These are phyloP conservation scores for Lethrus apterus DNA, from an alignment of 1,140 invertebrate genomes.

Conservation along the genomic window DNA sequence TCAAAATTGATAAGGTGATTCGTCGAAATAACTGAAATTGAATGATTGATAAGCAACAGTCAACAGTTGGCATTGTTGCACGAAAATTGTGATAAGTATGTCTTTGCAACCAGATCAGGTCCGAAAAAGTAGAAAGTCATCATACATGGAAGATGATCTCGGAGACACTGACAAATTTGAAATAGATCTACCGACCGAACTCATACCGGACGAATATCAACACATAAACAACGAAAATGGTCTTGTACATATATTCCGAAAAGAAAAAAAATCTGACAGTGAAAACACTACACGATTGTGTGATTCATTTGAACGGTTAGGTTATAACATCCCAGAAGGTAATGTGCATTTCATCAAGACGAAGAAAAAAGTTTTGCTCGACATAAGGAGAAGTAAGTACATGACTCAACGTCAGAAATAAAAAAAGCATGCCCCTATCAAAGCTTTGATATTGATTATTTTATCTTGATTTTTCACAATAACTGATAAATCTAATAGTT, in stretches of 20 bases:
- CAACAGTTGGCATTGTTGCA: no score
- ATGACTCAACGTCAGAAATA: background rate
- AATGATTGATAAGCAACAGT: no score
- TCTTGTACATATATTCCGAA: slow-evolving; percentile 20
- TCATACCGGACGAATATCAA: slow-evolving; percentile 29
- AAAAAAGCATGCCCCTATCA: no score
- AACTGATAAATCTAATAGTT: no score
- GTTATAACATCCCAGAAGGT: slow-evolving; percentile 2
- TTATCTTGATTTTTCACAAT: slow-evolving; percentile 1
- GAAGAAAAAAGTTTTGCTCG: background rate
- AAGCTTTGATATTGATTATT: no score
- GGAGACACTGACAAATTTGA: background rate
- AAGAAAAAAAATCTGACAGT: background rate
- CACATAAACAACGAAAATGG: slow-evolving; percentile 16
- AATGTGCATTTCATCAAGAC: background rate
- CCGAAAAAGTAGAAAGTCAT: no score
- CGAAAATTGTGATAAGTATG: no score
- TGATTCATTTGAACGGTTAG: background rate
- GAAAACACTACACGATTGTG: background rate
- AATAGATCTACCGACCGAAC: slow-evolving; percentile 19
- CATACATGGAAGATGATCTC: no score
- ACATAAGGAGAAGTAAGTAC: slow-evolving; percentile 4
- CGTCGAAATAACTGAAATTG: no score
- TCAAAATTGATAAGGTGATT: no score
- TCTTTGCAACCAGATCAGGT: no score